These are phyloP conservation scores for Schrankia costaestrigalis DNA, from an alignment of 2,888 invertebrate species.

Conservation along the genomic window DNA sequence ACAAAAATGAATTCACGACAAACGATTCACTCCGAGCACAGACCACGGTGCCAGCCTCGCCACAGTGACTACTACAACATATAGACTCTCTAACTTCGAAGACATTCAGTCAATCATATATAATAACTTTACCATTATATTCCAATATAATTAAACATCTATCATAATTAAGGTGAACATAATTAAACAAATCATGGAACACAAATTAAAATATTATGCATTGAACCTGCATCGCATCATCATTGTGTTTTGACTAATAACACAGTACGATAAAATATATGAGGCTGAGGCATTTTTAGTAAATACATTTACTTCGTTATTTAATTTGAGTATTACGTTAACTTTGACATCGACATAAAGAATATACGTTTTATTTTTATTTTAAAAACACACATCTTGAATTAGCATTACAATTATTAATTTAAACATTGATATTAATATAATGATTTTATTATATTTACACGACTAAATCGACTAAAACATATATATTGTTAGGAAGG, in stretches of 20 bases:
- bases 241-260: constrained; percentile 14
- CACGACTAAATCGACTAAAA: constrained; percentile 9
- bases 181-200: constrained; percentile 24
- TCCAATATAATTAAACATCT: constrained; percentile 19
- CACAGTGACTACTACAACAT: constrained; percentile 17
- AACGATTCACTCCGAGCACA: constrained; percentile 46
- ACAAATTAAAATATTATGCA: constrained; percentile 28
- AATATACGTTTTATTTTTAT: constrained; percentile 1
- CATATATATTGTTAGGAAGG: constrained; percentile 5
- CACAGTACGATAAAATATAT: constrained; percentile 6
- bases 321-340: constrained; percentile 9
- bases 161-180: constrained; percentile 14
- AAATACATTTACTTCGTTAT: constrained; percentile 13
- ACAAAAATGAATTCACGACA: too few relatives aligned
- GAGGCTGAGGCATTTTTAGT: constrained; percentile 28
- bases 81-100: constrained; percentile 10
- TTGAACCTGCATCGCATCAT: constrained; percentile 17
- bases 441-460: constrained; percentile 4
- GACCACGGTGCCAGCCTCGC: constrained; percentile 51
- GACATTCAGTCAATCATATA: constrained; percentile 17
- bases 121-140: constrained; percentile 15
- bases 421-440: constrained; percentile 7
- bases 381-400: constrained; percentile 7
- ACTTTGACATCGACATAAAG: constrained; percentile 8
- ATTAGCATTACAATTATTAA: background rate